Evolutionary conservation across 2,888 invertebrate species (phyloP), one percentile per base, ranked within the genome.

Genomic region (Cotesia congregata): DNA sequence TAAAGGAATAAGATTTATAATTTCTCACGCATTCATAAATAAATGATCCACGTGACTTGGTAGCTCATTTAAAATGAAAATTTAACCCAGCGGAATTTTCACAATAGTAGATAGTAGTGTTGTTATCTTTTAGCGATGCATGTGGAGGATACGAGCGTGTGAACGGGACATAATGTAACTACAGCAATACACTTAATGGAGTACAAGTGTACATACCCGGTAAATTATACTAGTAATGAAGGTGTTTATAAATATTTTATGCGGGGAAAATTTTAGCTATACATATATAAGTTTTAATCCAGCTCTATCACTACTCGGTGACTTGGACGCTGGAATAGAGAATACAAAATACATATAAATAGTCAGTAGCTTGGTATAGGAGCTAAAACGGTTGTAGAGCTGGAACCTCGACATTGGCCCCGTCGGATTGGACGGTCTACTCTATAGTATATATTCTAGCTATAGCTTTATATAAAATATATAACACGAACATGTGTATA

Each of bases 341-440:
- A 84, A 80, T 82, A 80, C 80, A 81, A 61, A 38, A 7, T 75
- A 74, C 71, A 67, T 75, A 50, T 78, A 64, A 72, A 76, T 61
- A 67, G 74, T 64, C 50, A 67, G 72, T 70, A 64, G 61, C 41
- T n/a, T 67, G 39, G 65, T 62, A 40, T 71, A 69, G 74, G 59
- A 50, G 15, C 73, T 78, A 75, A 77, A 73, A 77, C 40, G 76
- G 67, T 65, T 67, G 71, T 68, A 39, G 72, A 75, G 77, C 67
- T 79, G 77, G 76, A 80, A 78, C 78, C 79, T 74, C 73, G 78
- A 79, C 78, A 74, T 72, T 70, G 77, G 73, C 77, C 79, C 68
- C 75, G 68, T 67, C 64, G 74, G 76, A 74, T 75, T 70, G 73
- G 75, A 80, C 72, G 69, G 67, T 30, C 30, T 30, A 30, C 50